Evolutionary conservation across 2,113 vertebrate genomes (phyloP), one percentile per base, ranked within the genome.

Genomic region (Callopanchax toddi): DNA sequence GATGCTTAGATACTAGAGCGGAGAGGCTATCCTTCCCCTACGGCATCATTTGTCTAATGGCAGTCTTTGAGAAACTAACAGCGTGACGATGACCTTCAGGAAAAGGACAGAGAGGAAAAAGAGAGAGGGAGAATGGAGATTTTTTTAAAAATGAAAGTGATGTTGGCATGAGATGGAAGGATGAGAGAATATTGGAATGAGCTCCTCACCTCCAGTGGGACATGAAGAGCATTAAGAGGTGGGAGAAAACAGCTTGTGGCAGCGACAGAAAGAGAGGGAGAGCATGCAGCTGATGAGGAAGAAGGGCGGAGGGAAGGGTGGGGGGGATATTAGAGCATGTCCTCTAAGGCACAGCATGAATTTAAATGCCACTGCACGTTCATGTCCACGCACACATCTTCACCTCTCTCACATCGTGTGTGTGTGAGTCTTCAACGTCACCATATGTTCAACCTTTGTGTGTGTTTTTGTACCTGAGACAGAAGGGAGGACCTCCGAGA

Each of bases 281-380:
- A 74, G 74, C 50, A 22, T 61, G 42, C 45, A 66, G 42, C 57
- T 62, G 76, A 81, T 46, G 69, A 73, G 75, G 44, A 66, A 57
- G 78, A 78, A 45, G 67, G 61, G 32, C 43, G 60, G 65, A 81
- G 72, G 71, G n/a, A 69, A 68, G 53, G 54, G 71, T 62, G 68
- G 17, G 54, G 71, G 62, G 69, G 76, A 81, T 86, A 83, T 79
- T 83, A 85, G 78, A 86, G 74, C 61, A 78, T 67, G 85, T 86
- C 86, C 84, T 89, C 79, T 64, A 83, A 79, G 82, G 85, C 84
- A 67, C 79, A 85, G 84, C 62, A 37, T 81, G 77, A 72, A 74
- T 77, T 83, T 84, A 85, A 91, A 89, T 85, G 85, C 78, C 86
- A 84, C 66, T 61, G 67, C 22, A 51, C 78, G 86, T 80, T 48